Base-by-base conservation (phyloP, 2,113 vertebrate genomes). In the Tachysurus vachellii region DNA sequence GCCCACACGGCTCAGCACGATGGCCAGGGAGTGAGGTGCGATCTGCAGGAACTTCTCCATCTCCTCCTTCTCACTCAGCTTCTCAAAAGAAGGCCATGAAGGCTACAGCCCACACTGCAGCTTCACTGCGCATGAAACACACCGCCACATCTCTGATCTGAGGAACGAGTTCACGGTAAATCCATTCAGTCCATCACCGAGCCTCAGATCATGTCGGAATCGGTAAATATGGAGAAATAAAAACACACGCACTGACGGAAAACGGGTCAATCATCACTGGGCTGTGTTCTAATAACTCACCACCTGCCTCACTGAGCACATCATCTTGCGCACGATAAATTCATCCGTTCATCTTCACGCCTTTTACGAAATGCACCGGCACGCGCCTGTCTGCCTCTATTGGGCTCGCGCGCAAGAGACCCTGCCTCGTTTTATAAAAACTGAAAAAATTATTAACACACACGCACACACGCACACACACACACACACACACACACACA, bases 11-110 rank as follows among this genome's bases (percentile, higher is more conserved):
- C 94, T 94, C 93, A 99, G 94, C 88, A 99, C 95, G 92, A 99
- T 96, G 79, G 98, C 97, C 93, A 99, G 92, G 7, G 97, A 98
- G 93, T 97, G 97, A 1, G 97, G 97, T 17, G 97, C 95, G 13
- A 98, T 96, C 91, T 96, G 96, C 86, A 97, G 88, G 86, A 91
- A 95, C 93, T 95, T 95, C 88, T 97, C 96, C 96, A 96, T 96
- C 89, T 89, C 89, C 80, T 12, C 76, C 26, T 59, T 36, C 86
- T 47, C 88, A 17, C 54, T 7, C 83, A 57, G 91, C 91, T 92
- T 93, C 83, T 88, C 90, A 86, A 59, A 82, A 80, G 36, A 44
- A 80, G 73, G 83, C 89, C 73, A 85, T 82, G 83, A 71, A 66
- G 47, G 16, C 82, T 71, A 23, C 8, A 42, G 47, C 47, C 81